Evolutionary conservation across 2,113 vertebrate genomes (phyloP), one percentile per base, ranked within the genome.

Genomic region (Gulo gulo): DNA sequence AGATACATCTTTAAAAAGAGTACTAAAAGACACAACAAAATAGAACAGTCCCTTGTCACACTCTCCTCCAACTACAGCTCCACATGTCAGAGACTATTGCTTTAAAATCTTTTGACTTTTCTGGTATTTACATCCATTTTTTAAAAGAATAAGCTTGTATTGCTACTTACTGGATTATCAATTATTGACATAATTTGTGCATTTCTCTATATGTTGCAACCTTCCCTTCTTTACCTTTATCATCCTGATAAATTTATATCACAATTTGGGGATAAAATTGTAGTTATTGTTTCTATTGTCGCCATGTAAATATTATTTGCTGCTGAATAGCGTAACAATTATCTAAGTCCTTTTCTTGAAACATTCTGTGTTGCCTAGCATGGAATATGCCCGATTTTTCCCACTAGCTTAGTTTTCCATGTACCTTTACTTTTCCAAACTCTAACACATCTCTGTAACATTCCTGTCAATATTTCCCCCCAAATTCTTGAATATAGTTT

Each of bases 21-120:
- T 76, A 76, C 18, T 52, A 61, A 78, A 69, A 63, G 42, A 18
- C 0, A 36, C 31, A 71, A 29, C 20, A 86, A 87, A 81, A 78
- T 8, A 47, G n/a, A 83, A 6, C 31, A 86, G 15, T 23, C 3
- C 15, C 31, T 82, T 95, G 24, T 52, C 61, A 94, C 42, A 50
- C 0, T 34, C 1, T 1, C 71, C 15, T 57, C 47, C 31, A 86
- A 42, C 16, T 10, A 55, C 39, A 61, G n/a, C 13, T 9, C 15
- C 31, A 89, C 7, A 80, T 4, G 4, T 74, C 29, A 89, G 10
- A 89, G 23, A 52, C 10, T 91, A 82, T 4, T 50, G 31, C 67
- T 87, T 96, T 52, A 83, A 79, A 95, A 82, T 7, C 7, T 74
- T 95, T 95, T 91, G 11, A 80, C 42, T 36, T 47, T 86, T 76